Conservation (phyloP, 2,797 vertebrate genomes). For the Anas capensis region DNA sequence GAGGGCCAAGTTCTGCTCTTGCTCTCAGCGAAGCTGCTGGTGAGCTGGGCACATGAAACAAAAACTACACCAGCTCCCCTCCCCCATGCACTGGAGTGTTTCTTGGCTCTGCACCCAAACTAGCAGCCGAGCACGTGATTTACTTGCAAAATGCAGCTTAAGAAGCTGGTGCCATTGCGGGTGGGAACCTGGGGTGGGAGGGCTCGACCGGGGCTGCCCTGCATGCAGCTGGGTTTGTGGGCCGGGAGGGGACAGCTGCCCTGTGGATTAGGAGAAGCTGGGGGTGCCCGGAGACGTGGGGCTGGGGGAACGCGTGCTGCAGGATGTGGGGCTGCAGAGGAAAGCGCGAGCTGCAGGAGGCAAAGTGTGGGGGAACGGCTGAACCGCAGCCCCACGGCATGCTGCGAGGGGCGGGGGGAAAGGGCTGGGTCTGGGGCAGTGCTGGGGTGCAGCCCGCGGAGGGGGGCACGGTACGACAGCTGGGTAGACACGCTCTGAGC, state of each 20-base stretch:
- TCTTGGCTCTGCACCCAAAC: constrained; percentile 65
- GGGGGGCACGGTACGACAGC: no score
- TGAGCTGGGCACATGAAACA: constrained; percentile 24
- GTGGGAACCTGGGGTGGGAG: neutral
- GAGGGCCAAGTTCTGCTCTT: neutral
- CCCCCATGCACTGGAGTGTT: constrained; percentile 32
- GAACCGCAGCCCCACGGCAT: neutral
- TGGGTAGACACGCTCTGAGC: neutral
- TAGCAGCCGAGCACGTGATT: constrained; percentile 52
- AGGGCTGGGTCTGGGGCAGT: neutral
- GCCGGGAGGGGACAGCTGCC: neutral
- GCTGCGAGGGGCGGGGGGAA: neutral
- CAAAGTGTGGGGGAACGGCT: neutral
- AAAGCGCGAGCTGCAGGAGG: neutral
- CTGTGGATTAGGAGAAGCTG: neutral
- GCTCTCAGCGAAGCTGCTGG: neutral
- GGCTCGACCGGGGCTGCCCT: neutral
- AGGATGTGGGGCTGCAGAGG: neutral
- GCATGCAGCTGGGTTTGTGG: neutral
- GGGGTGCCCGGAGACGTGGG: accelerated
- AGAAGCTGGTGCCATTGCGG: constrained; percentile 20
- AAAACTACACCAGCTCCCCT: constrained; percentile 43
- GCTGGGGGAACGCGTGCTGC: neutral
- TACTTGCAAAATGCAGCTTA: constrained; percentile 49
- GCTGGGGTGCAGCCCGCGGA: no score